These are phyloP conservation scores for Macquaria australasica DNA, from an alignment of 2,113 vertebrate genomes.

Conservation along the genomic window DNA sequence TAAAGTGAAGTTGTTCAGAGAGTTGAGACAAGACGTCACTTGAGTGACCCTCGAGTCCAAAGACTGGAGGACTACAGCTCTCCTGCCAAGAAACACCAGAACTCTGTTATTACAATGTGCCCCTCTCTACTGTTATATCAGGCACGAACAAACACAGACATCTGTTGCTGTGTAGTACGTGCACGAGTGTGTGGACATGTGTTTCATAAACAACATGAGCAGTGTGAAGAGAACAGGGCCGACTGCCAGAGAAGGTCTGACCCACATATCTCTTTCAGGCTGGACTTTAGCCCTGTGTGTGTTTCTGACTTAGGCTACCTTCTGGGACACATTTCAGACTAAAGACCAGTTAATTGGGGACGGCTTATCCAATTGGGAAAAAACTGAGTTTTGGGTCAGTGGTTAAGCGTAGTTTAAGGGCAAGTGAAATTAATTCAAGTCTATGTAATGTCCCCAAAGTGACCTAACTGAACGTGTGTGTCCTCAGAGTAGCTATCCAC, in stretches of 20 bases:
- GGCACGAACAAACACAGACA: not conserved
- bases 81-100: not conserved
- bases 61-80: not conserved
- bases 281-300: not conserved
- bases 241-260: not conserved
- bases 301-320: no score
- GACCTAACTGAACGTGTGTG: no score
- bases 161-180: not conserved
- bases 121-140: not conserved
- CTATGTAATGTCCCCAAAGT: no score
- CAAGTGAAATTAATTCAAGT: no score
- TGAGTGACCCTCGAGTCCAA: not conserved
- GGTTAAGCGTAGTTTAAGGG: no score
- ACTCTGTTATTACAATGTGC: not conserved
- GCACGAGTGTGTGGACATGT: not conserved
- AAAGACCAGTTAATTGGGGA: no score
- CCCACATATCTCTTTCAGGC: not conserved
- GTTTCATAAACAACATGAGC: not conserved
- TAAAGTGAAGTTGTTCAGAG: no score
- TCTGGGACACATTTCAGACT: no score
- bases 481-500: not conserved
- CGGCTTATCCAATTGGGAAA: no score
- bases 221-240: not conserved
- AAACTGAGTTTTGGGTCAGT: no score
- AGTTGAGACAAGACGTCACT: not conserved